phyloP scores from a whole-genome alignment of 2,113 vertebrate species.

The Danionella cerebrum region DNA sequence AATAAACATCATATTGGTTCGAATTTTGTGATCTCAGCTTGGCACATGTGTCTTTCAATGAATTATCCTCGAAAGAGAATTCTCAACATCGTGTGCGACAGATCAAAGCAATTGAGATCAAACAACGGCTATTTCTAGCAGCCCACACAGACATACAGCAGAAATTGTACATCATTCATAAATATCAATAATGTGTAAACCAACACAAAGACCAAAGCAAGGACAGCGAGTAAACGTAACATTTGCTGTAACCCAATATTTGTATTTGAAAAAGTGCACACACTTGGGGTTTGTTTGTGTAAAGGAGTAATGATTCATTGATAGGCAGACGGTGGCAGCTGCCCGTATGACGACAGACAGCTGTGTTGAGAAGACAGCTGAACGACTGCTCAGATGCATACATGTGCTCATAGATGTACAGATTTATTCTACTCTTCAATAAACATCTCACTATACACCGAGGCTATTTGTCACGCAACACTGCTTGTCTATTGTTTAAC shows the following conservation, averaged over 20 bases:
- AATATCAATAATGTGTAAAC: background rate
- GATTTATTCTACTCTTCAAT: no score
- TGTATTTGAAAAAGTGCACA: conserved; percentile 12
- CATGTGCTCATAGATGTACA: conserved; percentile 16
- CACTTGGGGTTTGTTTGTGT: conserved; percentile 9
- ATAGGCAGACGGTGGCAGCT: conserved; percentile 26
- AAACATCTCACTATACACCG: background rate
- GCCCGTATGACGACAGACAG: background rate
- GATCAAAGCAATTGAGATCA: background rate
- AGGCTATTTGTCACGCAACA: background rate
- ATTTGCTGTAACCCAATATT: conserved; percentile 18
- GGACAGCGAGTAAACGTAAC: background rate
- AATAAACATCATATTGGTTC: no score
- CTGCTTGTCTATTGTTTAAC: no score
- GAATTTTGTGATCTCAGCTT: no score
- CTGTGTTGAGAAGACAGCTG: conserved; percentile 24
- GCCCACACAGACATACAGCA: background rate
- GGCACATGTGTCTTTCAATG: no score
- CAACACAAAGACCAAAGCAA: background rate
- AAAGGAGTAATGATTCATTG: conserved; percentile 23
- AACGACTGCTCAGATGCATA: conserved; percentile 9
- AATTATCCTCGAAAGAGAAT: no score
- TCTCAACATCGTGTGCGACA: no score
- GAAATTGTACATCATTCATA: background rate
- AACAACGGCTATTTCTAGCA: background rate